Evolutionary conservation across 64 coral and sea anemone genomes (phyloP).

Genomic region (Porites australiensis): DNA sequence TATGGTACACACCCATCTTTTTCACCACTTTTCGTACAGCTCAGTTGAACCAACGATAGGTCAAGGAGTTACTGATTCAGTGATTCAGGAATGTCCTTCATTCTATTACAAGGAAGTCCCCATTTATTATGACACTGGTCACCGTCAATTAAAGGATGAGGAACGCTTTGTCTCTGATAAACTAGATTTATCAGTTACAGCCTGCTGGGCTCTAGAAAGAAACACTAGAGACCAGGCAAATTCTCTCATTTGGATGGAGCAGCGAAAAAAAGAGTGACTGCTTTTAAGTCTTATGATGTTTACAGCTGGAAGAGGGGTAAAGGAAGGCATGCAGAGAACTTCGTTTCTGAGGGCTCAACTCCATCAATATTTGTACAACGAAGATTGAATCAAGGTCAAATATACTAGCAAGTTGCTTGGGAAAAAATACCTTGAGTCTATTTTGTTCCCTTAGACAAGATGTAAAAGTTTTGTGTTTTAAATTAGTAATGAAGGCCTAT

Average conservation of each 20-base stretch:
- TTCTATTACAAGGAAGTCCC: conserved; percentile 23
- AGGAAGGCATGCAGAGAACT: conserved; percentile 66
- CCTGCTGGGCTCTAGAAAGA: conserved; percentile 48
- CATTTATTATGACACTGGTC: conserved; percentile 65
- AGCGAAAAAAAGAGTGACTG: conserved; percentile 70
- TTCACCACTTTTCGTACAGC: neutral
- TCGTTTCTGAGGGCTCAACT: conserved; percentile 32
- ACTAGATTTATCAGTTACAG: conserved; percentile 36
- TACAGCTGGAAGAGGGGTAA: conserved; percentile 58
- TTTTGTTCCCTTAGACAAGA: neutral
- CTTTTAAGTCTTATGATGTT: conserved; percentile 75
- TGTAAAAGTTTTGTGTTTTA: conserved; percentile 63
- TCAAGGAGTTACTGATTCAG: neutral
- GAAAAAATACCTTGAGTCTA: conserved; percentile 59
- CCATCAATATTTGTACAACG: conserved; percentile 37
- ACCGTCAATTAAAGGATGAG: conserved; percentile 48
- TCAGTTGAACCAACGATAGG: conserved; percentile 2
- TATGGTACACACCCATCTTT: no score
- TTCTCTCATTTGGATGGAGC: conserved; percentile 47
- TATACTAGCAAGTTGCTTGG: conserved; percentile 50
- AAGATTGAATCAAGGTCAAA: conserved; percentile 56
- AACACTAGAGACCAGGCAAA: conserved; percentile 60
- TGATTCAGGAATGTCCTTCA: conserved; percentile 34
- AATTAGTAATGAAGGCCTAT: conserved; percentile 60
- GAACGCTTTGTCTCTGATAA: conserved; percentile 53